A percentile compares a stretch with the other conserved stretches of the same genome.
phyloP scores from a whole-genome alignment of 2,888 invertebrate species.

The Tricholauxania praeusta region DNA sequence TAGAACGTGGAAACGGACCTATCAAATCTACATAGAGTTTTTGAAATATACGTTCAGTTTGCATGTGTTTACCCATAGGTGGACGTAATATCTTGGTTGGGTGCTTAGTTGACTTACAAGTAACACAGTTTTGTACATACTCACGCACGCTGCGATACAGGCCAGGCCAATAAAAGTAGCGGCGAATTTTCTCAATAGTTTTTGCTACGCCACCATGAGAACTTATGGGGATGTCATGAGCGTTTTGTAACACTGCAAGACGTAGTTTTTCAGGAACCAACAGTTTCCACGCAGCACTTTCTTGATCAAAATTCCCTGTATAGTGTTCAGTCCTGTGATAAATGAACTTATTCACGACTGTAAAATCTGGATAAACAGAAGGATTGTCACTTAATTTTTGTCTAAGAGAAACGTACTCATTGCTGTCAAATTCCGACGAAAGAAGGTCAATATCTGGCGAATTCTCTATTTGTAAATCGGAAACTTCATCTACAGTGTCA shows the following conservation, averaged over 20 bases:
- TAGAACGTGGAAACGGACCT: too few relatives aligned
- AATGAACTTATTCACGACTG: background rate
- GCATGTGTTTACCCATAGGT: too few relatives aligned
- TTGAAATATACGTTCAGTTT: too few relatives aligned
- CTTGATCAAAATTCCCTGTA: conserved; percentile 10
- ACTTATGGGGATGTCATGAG: too few relatives aligned
- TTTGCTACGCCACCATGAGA: too few relatives aligned
- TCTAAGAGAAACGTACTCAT: background rate
- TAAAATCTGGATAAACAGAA: background rate
- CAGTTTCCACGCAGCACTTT: conserved; percentile 1
- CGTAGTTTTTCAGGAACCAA: background rate
- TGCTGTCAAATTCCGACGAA: background rate
- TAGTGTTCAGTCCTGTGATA: background rate
- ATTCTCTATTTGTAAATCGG: background rate
- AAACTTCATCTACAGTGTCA: background rate
- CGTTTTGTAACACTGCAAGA: too few relatives aligned
- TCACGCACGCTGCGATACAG: conserved; percentile 28
- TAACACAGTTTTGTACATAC: conserved; percentile 18
- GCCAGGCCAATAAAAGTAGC: too few relatives aligned
- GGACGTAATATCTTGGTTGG: too few relatives aligned
- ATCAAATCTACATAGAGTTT: too few relatives aligned
- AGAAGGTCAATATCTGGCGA: background rate
- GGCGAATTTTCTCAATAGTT: too few relatives aligned
- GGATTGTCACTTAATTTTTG: background rate
- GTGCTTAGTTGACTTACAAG: background rate